Conservation (phyloP, 64 coral and sea anemone genomes). For the Pocillopora damicornis region DNA sequence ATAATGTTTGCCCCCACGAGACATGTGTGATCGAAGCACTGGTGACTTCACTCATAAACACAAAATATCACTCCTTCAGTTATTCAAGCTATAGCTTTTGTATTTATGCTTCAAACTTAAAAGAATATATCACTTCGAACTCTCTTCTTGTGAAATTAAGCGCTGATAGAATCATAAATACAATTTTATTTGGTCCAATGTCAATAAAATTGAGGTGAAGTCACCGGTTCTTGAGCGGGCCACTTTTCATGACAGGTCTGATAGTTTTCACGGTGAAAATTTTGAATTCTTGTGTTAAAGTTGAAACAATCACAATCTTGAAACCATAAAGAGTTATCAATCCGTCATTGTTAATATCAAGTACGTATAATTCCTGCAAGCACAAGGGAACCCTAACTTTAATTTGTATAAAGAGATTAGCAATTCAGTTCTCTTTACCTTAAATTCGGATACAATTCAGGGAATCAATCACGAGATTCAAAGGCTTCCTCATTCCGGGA, state of each 20-base stretch:
- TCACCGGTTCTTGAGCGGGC: background rate
- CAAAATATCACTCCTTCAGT: constrained; percentile 23
- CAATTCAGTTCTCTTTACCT: background rate
- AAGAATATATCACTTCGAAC: background rate
- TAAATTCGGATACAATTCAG: background rate
- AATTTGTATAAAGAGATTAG: background rate
- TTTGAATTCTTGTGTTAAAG: background rate
- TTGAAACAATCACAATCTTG: background rate
- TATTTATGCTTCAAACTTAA: background rate
- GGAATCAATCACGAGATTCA: too few species aligned
- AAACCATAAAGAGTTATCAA: background rate
- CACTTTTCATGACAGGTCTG: background rate
- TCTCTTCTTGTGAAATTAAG: background rate
- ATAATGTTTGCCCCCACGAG: background rate
- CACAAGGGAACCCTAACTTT: too few species aligned
- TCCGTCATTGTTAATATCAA: background rate
- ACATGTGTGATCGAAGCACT: background rate
- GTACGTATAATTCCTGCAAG: background rate
- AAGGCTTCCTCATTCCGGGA: too few species aligned
- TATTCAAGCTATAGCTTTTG: background rate
- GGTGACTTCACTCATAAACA: constrained; percentile 41
- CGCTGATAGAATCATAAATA: too few species aligned
- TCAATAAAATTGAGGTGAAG: constrained; percentile 1
- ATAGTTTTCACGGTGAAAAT: background rate
- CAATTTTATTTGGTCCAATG: background rate